phyloP scores from a whole-genome alignment of 2,113 vertebrate species.

The Megaceryle maxima region DNA sequence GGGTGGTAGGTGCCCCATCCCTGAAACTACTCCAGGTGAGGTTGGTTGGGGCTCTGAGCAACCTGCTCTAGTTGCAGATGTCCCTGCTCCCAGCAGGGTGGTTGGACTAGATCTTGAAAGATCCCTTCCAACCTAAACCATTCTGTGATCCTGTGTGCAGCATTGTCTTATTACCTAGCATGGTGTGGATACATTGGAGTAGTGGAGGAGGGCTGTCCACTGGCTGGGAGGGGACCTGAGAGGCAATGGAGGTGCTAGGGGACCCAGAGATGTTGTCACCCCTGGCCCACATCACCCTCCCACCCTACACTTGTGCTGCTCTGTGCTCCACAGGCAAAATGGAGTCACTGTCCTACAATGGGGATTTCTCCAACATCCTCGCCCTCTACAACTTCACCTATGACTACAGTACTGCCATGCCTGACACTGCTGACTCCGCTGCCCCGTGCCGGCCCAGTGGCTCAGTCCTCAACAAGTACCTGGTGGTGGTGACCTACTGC shows the following conservation, averaged over 20 bases:
- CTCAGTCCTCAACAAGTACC: slow-evolving; percentile 40
- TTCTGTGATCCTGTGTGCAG: neutral
- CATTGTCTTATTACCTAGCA: neutral
- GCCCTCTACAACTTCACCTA: neutral
- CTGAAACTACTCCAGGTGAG: too few species aligned
- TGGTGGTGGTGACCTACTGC: slow-evolving; percentile 70
- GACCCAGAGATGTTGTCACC: neutral
- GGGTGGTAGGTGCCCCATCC: too few species aligned
- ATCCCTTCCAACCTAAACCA: too few species aligned
- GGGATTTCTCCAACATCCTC: neutral
- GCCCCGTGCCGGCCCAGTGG: slow-evolving; percentile 33
- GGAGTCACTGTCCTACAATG: neutral
- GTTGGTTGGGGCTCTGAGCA: too few species aligned
- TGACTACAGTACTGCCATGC: slow-evolving; percentile 18
- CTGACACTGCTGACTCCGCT: fast-evolving
- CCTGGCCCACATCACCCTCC: neutral
- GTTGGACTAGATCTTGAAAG: too few species aligned
- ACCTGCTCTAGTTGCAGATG: too few species aligned
- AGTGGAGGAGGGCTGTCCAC: neutral
- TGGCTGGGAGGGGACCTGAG: neutral
- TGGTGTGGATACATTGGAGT: neutral
- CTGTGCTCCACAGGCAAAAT: slow-evolving; percentile 26
- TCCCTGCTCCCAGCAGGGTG: too few species aligned
- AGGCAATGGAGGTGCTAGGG: neutral
- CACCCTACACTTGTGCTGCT: neutral